Evolutionary conservation across 2,113 vertebrate species (phyloP), one percentile per base, ranked within the genome.

Genomic region (Recurvirostra avosetta): DNA sequence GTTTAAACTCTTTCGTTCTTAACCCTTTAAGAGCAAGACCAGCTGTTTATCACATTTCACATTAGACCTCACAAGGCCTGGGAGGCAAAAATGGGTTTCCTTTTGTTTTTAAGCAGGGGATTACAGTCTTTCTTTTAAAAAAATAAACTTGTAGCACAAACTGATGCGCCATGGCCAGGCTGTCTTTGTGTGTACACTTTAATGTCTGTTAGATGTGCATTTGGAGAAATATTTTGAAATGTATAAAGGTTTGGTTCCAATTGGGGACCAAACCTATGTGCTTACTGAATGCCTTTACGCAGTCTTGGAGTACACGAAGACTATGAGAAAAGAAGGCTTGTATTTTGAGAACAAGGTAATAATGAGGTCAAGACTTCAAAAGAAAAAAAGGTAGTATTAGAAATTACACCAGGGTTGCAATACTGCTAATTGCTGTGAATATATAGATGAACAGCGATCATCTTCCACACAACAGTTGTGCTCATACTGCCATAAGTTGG

Each of bases 161-260:
- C 15, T 23, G 8, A 55, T 47, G 45, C 0, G 2, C 26, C 6
- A 0, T 38, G 23, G 61, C 53, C 15, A n/a, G 12, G 2, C 17
- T 82, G 23, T 12, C 47, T 36, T 52, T 84, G 11, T 3, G 3
- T 43, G 40, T 90, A 18, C 4, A 0, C 34, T 89, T 67, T 4
- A n/a, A 11, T 47, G 13, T 58, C 12, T 71, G 27, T 68, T 86
- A 65, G 15, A 61, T 52, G 20, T 62, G 13, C 3, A 0, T 73
- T 83, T 61, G 61, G 43, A 61, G 36, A 75, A 91, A 19, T 43
- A 25, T 8, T 86, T 72, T 55, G 40, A 75, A 78, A 56, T 10
- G 3, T 62, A 2, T 45, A 29, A 87, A 77, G 52, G 27, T 65
- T 81, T 92, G 38, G 11, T 66, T 88, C 88, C 2, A 16, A 0